Percentiles rank a stretch among this genome's conserved stretches.
Evolutionary conservation across 2,888 invertebrate genomes (phyloP).

Genomic region (Ephialtes manifestator): DNA sequence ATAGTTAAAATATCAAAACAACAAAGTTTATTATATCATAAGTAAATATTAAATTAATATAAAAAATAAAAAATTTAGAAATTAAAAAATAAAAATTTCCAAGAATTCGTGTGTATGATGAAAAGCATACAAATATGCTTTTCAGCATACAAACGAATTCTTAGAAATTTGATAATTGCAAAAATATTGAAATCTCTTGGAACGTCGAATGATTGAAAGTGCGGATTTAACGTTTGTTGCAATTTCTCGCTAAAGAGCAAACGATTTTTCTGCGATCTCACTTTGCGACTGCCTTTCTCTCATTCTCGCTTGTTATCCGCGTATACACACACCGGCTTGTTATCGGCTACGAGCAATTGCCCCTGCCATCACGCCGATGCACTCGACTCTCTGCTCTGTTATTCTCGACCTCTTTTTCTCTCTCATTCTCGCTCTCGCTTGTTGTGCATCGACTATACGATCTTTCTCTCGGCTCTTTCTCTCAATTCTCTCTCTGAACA

Average conservation of each 20-base stretch:
- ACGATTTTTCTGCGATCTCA: neutral
- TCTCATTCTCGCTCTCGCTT: constrained; percentile 9
- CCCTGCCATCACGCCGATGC: constrained; percentile 46
- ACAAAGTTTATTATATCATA: no score
- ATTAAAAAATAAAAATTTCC: no score
- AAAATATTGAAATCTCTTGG: constrained; percentile 1
- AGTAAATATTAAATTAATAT: no score
- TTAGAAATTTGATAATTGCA: neutral
- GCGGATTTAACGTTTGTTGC: neutral
- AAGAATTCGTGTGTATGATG: no score
- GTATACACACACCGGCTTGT: constrained; percentile 38
- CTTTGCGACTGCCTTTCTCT: neutral
- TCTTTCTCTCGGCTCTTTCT: neutral
- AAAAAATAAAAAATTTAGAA: no score
- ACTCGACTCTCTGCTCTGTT: constrained; percentile 30
- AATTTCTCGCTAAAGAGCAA: neutral
- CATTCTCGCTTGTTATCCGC: constrained; percentile 41
- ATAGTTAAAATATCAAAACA: no score
- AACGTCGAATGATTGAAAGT: neutral
- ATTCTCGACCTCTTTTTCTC: constrained; percentile 14
- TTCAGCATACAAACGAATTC: neutral
- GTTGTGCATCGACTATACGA: neutral
- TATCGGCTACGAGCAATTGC: constrained; percentile 55
- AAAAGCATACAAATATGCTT: no score
- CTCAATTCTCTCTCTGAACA: constrained; percentile 3